Conservation (phyloP, 2,888 invertebrate species). For the Brenthis hecate region DNA sequence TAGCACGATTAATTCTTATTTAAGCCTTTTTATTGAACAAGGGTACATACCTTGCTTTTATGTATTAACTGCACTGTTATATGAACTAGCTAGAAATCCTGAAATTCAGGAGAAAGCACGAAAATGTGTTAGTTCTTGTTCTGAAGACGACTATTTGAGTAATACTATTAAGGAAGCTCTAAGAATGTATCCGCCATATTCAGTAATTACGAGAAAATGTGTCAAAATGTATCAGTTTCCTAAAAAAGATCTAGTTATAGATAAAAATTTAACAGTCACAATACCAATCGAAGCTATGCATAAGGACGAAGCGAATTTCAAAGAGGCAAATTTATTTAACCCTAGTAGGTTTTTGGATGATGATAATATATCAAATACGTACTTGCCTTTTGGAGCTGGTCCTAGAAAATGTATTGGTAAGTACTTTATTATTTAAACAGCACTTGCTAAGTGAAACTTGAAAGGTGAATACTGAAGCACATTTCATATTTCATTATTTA, state of each 20-base stretch:
- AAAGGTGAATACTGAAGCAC: constrained; percentile 10
- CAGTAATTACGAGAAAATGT: constrained; percentile 67
- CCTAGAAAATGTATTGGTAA: constrained; percentile 75
- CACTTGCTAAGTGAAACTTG: constrained; percentile 6
- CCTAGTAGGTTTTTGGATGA: constrained; percentile 67
- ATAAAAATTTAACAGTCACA: constrained; percentile 65
- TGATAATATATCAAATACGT: constrained; percentile 55
- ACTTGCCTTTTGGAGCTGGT: constrained; percentile 72
- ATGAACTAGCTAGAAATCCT: constrained; percentile 62
- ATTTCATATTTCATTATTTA: constrained; percentile 17
- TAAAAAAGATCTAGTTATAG: constrained; percentile 60
- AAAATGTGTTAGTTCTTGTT: constrained; percentile 46
- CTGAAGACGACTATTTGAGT: constrained; percentile 58
- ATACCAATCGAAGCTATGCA: constrained; percentile 69
- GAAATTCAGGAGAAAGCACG: constrained; percentile 61
- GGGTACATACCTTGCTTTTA: constrained; percentile 69
- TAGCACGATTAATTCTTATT: constrained; percentile 57
- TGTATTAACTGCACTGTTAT: constrained; percentile 61
- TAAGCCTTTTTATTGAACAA: constrained; percentile 66
- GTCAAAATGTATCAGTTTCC: constrained; percentile 64
- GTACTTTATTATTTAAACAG: constrained; percentile 39
- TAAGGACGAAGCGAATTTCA: constrained; percentile 60
- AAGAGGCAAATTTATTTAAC: constrained; percentile 58
- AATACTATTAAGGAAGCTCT: constrained; percentile 67
- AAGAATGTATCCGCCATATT: constrained; percentile 69